A percentile compares a stretch with the other conserved stretches of the same genome.
Evolutionary conservation across 2,113 vertebrate genomes (phyloP).

Genomic region (Excalfactoria chinensis): DNA sequence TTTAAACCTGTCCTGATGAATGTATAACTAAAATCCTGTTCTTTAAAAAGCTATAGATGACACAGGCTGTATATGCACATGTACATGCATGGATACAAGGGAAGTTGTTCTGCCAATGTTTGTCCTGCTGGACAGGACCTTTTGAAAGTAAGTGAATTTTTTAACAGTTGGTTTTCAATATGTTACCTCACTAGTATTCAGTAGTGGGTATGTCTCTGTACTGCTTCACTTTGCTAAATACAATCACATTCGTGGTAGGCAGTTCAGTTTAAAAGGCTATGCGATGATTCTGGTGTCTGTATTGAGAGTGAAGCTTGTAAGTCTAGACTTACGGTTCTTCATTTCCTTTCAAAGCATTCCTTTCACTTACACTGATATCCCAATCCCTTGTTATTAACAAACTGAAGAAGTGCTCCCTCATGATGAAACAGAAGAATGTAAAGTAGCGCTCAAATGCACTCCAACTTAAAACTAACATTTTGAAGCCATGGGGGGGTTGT

Average conservation of each 20-base stretch:
- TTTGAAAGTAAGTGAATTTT: conserved; percentile 71
- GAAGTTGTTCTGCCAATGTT: conserved; percentile 71
- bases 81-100: conserved; percentile 70
- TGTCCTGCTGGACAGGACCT: conserved; percentile 81
- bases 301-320: conserved; percentile 39
- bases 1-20: conserved; percentile 70
- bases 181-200: conserved; percentile 76
- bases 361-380: conserved; percentile 17
- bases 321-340: conserved; percentile 16
- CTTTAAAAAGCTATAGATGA: conserved; percentile 64
- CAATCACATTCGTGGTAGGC: conserved; percentile 41
- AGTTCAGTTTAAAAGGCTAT: conserved; percentile 52
- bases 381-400: conserved; percentile 12
- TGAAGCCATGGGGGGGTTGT: neutral
- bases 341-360: conserved; percentile 43
- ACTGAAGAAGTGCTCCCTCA: conserved; percentile 36
- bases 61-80: conserved; percentile 71
- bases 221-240: conserved; percentile 59
- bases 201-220: conserved; percentile 54
- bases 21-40: conserved; percentile 71
- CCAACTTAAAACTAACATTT: neutral
- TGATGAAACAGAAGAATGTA: conserved; percentile 5
- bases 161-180: conserved; percentile 72
- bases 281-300: neutral
- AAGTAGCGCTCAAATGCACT: conserved; percentile 5